Conservation (phyloP, 2,888 invertebrate species). For the Drosophila nigricruria region DNA sequence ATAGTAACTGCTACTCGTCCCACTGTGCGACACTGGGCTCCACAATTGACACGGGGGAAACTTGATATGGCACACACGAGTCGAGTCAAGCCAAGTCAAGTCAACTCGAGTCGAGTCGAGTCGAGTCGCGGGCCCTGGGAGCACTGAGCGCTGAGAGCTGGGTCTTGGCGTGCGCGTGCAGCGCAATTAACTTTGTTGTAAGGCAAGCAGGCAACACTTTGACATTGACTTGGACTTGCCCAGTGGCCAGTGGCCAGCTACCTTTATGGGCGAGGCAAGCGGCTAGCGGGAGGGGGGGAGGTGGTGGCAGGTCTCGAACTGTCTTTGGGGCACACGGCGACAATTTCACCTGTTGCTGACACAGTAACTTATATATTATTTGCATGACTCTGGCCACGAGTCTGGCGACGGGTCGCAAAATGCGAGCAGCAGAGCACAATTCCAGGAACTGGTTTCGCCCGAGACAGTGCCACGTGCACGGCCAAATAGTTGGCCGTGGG, state of each 20-base stretch:
- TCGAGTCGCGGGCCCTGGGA: neutral
- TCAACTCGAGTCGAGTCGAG: neutral
- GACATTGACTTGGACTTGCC: constrained; percentile 69
- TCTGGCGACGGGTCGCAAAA: constrained; percentile 15
- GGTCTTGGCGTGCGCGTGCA: constrained; percentile 76
- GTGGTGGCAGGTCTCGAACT: constrained; percentile 1
- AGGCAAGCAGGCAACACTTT: constrained; percentile 73
- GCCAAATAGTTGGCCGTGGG: constrained; percentile 16
- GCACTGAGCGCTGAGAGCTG: constrained; percentile 1
- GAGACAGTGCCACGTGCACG: constrained; percentile 28
- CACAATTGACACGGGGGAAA: constrained; percentile 70
- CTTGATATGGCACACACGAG: constrained; percentile 79
- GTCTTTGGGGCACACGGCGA: constrained; percentile 72
- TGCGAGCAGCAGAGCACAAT: neutral
- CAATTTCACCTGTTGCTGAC: constrained; percentile 85
- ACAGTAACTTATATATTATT: constrained; percentile 84
- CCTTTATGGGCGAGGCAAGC: neutral
- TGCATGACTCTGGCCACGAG: constrained; percentile 63
- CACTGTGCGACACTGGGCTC: constrained; percentile 47
- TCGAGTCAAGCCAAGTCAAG: constrained; percentile 28
- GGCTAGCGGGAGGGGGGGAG: neutral
- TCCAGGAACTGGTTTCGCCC: constrained; percentile 23
- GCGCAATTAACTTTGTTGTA: constrained; percentile 79
- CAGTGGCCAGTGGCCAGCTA: constrained; percentile 17
- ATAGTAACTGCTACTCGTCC: neutral